Base-by-base conservation (phyloP, 2,113 vertebrate genomes). In the Pelvicachromis taeniatus region DNA sequence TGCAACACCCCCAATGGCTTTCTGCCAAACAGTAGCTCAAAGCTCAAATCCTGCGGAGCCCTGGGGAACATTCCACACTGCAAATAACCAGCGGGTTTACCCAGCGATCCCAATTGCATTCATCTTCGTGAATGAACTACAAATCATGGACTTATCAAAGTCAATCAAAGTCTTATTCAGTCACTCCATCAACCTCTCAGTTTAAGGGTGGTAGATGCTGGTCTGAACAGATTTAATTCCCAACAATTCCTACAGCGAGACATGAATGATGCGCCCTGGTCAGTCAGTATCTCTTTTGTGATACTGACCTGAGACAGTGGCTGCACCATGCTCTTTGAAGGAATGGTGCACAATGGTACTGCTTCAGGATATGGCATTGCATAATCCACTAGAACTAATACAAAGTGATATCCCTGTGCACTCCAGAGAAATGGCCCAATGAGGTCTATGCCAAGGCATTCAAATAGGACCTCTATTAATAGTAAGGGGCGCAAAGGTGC, bases 21-120 rank as follows among this genome's bases (percentile, higher is more conserved):
- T 54, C 53, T 55, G 53, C n/a, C 5, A 0, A 55, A 21, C 0
- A 55, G 53, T 55, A 55, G n/a, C 21, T 54, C n/a, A 54, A 54
- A 55, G 11, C n/a, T 55, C 10, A 55, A 55, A 55, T 55, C n/a
- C n/a, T 54, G 53, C 23, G 53, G n/a, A 45, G 53, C 10, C 6
- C 21, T 2, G n/a, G n/a, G n/a, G n/a, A 54, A 10, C n/a, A 10
- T 54, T 54, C 53, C 10, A 3, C n/a, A 54, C 53, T 54, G n/a
- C 53, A 54, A 54, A 54, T 23, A 54, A 23, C 53, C 23, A 54
- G 23, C n/a, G 10, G 53, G 21, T 13, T 6, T 56, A 56, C 26
- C 54, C 54, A 56, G 7, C 26, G 12, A 56, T 0, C 23, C 12
- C 54, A 56, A 56, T 14, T 14, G 12, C 7, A 4, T 26, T 56